Conservation (phyloP, 2,113 vertebrate genomes). For the Leptobrachium leishanense region DNA sequence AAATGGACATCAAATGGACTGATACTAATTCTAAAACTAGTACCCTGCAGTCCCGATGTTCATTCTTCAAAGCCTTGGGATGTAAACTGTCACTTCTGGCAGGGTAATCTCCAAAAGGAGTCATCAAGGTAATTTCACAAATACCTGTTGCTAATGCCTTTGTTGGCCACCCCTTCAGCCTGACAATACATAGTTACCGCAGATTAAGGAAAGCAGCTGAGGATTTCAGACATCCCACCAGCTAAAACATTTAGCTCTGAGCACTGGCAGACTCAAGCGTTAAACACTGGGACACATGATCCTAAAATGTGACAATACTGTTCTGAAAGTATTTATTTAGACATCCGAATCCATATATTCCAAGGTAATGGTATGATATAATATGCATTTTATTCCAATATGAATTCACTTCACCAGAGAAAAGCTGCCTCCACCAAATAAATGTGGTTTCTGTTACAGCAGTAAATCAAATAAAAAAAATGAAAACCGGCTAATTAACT, state of each 20-base stretch:
- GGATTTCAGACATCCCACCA: slow-evolving; percentile 21
- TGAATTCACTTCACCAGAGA: too few species aligned
- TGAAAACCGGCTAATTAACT: too few species aligned
- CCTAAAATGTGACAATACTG: slow-evolving; percentile 17
- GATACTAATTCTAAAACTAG: slow-evolving; percentile 35
- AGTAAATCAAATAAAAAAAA: too few species aligned
- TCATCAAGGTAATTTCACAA: slow-evolving; percentile 46
- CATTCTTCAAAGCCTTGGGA: slow-evolving; percentile 38
- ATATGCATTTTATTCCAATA: too few species aligned
- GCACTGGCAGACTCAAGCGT: slow-evolving; percentile 6
- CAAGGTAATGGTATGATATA: background rate
- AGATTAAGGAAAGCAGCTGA: slow-evolving; percentile 38
- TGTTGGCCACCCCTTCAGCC: slow-evolving; percentile 25
- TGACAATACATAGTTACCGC: slow-evolving; percentile 39
- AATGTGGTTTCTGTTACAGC: too few species aligned
- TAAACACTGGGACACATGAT: slow-evolving; percentile 38
- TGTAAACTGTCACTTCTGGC: slow-evolving; percentile 35
- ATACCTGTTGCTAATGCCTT: slow-evolving; percentile 43
- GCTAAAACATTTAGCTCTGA: slow-evolving; percentile 20
- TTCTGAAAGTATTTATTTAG: background rate
- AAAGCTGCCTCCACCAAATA: too few species aligned
- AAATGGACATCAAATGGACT: slow-evolving; percentile 30
- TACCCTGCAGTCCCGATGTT: background rate
- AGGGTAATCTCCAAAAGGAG: slow-evolving; percentile 17
- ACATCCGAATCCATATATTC: background rate